Conservation (phyloP, 2,797 vertebrate species). For the Crocodylus rhombifer region DNA sequence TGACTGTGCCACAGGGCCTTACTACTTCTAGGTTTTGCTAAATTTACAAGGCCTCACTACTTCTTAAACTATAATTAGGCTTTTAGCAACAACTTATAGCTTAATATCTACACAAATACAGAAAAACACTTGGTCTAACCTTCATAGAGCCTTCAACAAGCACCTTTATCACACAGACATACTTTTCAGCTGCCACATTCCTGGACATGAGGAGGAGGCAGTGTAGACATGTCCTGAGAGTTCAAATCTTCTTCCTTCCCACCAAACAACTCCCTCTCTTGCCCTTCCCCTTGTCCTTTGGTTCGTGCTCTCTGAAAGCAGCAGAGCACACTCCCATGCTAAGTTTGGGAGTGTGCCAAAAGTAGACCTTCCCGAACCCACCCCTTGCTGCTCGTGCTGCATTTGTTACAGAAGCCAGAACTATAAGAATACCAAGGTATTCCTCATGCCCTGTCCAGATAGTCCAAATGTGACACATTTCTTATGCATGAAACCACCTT, state of each 20-base stretch:
- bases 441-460: not conserved
- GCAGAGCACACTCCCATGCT: accelerated
- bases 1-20: no score
- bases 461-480: not conserved
- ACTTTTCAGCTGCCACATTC: no score
- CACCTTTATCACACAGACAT: no score
- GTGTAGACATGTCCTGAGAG: not conserved
- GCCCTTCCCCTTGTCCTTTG: accelerated
- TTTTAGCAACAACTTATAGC: no score
- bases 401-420: not conserved
- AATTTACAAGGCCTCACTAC: no score
- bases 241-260: not conserved
- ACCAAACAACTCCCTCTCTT: not conserved
- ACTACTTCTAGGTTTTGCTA: no score
- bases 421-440: not conserved
- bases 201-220: no score
- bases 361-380: not conserved
- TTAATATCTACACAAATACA: no score
- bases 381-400: not conserved
- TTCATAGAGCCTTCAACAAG: no score
- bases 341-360: not conserved
- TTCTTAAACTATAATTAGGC: no score
- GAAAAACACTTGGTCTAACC: no score
- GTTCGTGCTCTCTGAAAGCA: not conserved
- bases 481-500: not conserved